Evolutionary conservation across 2,113 vertebrate genomes (phyloP), one percentile per base, ranked within the genome.

Genomic region (Passer domesticus): DNA sequence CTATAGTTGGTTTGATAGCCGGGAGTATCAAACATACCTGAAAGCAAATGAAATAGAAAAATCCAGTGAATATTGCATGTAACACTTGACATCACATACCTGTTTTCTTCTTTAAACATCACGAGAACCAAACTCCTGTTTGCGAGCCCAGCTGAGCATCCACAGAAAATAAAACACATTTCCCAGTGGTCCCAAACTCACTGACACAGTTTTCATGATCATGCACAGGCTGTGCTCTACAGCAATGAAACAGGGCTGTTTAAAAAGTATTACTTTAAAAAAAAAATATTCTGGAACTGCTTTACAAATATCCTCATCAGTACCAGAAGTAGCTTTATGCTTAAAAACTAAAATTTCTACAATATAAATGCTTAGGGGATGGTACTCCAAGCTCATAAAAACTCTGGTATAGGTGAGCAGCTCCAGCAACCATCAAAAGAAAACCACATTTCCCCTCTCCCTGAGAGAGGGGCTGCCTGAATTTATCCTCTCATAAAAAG

Each of bases 341-440:
- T 44, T 25, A 35, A 66, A 92, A 83, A 3, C 2, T 0, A 31
- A 74, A 53, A 59, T 11, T 25, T 17, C 31, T 46, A 2, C 3
- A 13, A 33, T 6, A n/a, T 0, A 62, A 53, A 46, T 0, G 0
- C 5, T 83, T 10, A n/a, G 21, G 6, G 3, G 11, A 25, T 11
- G 3, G 3, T 15, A 15, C 6, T 39, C 24, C 35, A 39, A 58
- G 14, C 5, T 21, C 13, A 22, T 56, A 27, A 44, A 76, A 23
- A 7, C 19, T 30, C 53, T 35, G 6, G 3, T 20, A 5, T 3
- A 20, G 15, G 3, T 9, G 7, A 50, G 3, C 20, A 66, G 11
- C 1, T 31, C 24, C 16, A 35, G 3, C 1, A 1, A 18, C 2
- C 4, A 27, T 17, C 10, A 27, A 33, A 39, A 4, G 13, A 15